Percentiles rank a stretch among this genome's conserved stretches.
Evolutionary conservation across 2,888 invertebrate species (phyloP).

Genomic region (Chalcosyrphus nemorum): DNA sequence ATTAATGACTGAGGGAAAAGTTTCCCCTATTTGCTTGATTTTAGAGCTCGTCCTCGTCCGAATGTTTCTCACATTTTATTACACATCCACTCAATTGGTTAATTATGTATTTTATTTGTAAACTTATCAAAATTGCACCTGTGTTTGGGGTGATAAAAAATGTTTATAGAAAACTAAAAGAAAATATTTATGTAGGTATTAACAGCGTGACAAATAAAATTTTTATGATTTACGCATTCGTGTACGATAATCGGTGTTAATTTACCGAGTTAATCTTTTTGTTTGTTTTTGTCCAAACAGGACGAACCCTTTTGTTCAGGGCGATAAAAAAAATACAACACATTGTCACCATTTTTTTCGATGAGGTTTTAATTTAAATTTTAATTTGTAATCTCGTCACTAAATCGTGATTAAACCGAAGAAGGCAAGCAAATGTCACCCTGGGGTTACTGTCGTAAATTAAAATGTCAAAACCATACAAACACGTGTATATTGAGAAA

Average conservation of each 20-base stretch:
- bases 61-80: too few relatives aligned
- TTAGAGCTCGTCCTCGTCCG: too few relatives aligned
- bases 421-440: conserved; percentile 47
- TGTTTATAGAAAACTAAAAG: too few relatives aligned
- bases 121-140: too few relatives aligned
- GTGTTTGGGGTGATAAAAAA: too few relatives aligned
- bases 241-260: not conserved
- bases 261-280: not conserved
- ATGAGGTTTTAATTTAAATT: conserved; percentile 27
- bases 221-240: not conserved
- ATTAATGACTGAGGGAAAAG: too few relatives aligned
- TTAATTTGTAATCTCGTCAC: conserved; percentile 58
- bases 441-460: conserved; percentile 36
- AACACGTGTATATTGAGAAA: conserved; percentile 32
- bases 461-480: conserved; percentile 49
- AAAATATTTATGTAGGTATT: too few relatives aligned
- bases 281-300: not conserved
- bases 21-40: too few relatives aligned
- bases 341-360: not conserved
- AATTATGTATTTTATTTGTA: too few relatives aligned
- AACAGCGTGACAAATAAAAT: too few relatives aligned
- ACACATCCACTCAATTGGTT: too few relatives aligned
- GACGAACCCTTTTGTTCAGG: not conserved
- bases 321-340: not conserved
- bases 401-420: conserved; percentile 55